phyloP scores from a whole-genome alignment of 2,113 vertebrate species.

The Tangachromis dhanisi region DNA sequence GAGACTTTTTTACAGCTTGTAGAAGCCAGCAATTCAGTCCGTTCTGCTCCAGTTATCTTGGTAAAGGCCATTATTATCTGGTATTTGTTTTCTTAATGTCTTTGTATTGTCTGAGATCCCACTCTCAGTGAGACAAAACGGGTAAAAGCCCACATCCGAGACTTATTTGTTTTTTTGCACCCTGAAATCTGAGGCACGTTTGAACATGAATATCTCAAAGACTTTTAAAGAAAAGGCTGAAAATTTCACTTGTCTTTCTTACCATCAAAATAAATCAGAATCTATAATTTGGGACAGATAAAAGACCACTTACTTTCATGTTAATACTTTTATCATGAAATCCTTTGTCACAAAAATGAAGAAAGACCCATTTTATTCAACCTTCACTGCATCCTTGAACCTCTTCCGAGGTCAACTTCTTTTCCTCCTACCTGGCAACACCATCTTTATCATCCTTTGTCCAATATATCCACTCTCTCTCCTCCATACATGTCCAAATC shows the following conservation, averaged over 20 bases:
- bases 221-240: background rate
- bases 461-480: background rate
- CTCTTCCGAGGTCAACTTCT: background rate
- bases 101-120: background rate
- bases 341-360: background rate
- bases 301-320: background rate
- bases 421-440: background rate
- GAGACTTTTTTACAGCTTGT: background rate
- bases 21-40: background rate
- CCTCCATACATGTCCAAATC: background rate
- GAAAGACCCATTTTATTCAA: background rate
- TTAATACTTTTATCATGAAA: background rate
- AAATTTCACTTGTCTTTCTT: background rate
- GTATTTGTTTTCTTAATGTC: background rate
- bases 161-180: background rate
- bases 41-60: background rate
- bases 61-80: background rate
- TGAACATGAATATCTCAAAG: background rate
- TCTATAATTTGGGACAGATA: background rate
- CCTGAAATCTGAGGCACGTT: background rate
- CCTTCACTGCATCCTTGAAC: background rate
- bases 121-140: background rate
- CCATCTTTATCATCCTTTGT: background rate
- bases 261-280: background rate
- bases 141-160: background rate